phyloP scores from a whole-genome alignment of 2,888 invertebrate genomes.

The Xanthia togata region DNA sequence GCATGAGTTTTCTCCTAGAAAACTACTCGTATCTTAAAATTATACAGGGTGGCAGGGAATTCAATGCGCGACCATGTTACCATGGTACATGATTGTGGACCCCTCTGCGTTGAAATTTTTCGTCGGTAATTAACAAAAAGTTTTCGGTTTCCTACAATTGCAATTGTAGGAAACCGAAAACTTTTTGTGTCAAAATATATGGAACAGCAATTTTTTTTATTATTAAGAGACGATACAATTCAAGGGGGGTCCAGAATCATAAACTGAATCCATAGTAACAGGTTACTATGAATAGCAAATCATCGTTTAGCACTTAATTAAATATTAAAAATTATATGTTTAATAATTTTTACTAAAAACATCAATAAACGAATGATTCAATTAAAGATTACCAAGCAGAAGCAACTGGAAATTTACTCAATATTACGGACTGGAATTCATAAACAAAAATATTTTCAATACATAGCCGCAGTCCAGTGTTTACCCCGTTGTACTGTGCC shows the following conservation, averaged over 20 bases:
- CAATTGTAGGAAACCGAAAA: too few species aligned
- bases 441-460: neutral
- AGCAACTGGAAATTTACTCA: neutral
- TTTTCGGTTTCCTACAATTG: too few species aligned
- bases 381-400: neutral
- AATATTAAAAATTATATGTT: neutral
- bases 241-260: too few species aligned
- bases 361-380: neutral
- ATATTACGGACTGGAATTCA: neutral
- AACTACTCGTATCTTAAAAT: neutral
- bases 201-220: too few species aligned
- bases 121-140: too few species aligned
- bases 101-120: too few species aligned
- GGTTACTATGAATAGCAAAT: neutral
- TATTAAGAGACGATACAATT: too few species aligned
- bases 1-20: neutral
- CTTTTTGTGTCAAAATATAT: too few species aligned
- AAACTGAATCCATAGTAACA: too few species aligned
- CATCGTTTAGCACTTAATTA: neutral
- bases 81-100: too few species aligned
- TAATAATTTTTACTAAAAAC: neutral
- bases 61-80: too few species aligned
- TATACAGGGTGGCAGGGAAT: too few species aligned
- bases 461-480: conserved; percentile 55
- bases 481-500: conserved; percentile 47